Conservation (phyloP, 2,797 vertebrate genomes). For the Hypotaenidia okinawae region DNA sequence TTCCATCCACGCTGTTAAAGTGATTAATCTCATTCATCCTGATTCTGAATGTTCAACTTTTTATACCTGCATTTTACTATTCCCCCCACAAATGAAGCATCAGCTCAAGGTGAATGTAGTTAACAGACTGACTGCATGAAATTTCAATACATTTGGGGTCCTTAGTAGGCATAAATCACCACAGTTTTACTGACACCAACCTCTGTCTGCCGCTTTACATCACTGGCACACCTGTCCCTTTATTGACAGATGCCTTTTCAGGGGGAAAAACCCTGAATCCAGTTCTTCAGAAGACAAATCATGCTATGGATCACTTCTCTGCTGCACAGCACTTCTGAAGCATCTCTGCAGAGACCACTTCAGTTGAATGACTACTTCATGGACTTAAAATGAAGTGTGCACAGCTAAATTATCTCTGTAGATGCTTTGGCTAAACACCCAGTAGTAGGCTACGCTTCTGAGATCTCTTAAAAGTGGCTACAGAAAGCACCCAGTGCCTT, state of each 20-base stretch:
- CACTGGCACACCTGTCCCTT: neutral
- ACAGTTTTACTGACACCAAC: neutral
- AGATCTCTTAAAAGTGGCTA: neutral
- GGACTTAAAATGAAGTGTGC: neutral
- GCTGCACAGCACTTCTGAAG: neutral
- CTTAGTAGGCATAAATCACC: neutral
- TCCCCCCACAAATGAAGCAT: neutral
- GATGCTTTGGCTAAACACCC: neutral
- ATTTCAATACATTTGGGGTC: neutral
- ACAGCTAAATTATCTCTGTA: neutral
- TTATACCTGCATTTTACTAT: neutral
- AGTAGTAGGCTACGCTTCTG: neutral
- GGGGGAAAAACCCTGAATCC: neutral
- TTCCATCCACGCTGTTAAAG: neutral
- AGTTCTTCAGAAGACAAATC: neutral
- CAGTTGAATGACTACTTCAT: neutral
- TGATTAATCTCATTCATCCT: neutral
- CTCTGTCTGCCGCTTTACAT: neutral
- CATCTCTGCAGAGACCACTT: constrained; percentile 23
- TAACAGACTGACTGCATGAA: neutral
- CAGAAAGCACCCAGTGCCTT: neutral
- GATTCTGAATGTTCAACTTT: neutral
- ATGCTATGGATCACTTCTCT: neutral
- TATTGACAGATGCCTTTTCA: neutral
- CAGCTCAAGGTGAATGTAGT: neutral